A percentile compares a stretch with the other conserved stretches of the same genome.
phyloP scores from a whole-genome alignment of 2,113 vertebrate genomes.

The Sprattus sprattus region DNA sequence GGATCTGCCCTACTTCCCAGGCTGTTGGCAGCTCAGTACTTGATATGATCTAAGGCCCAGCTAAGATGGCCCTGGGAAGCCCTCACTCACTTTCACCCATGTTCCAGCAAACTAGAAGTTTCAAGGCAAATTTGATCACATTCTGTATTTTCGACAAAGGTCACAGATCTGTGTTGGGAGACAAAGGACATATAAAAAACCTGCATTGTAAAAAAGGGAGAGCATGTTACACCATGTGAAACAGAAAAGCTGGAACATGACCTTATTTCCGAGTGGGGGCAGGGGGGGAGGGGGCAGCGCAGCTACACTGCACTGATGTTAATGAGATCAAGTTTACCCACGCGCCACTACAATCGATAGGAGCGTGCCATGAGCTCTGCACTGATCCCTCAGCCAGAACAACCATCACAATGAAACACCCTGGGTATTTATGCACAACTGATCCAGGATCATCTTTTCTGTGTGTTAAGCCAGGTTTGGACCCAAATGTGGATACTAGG shows the following conservation, averaged over 20 bases:
- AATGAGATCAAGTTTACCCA: conserved; percentile 35
- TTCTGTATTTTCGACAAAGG: background rate
- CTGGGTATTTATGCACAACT: background rate
- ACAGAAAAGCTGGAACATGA: background rate
- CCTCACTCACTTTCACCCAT: background rate
- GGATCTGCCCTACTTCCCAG: conserved; percentile 38
- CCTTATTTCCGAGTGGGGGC: background rate
- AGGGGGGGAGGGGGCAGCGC: background rate
- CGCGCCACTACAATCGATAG: conserved; percentile 25
- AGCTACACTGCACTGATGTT: conserved; percentile 15
- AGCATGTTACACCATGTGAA: background rate
- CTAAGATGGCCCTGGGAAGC: background rate
- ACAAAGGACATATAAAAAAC: background rate
- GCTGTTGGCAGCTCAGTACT: background rate
- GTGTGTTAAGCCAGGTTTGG: background rate
- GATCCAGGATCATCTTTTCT: conserved; percentile 3
- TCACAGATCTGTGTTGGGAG: background rate
- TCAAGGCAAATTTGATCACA: no score
- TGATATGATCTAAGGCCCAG: background rate
- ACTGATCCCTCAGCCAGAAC: background rate
- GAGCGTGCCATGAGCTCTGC: conserved; percentile 17
- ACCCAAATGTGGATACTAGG: background rate
- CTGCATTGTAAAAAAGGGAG: background rate
- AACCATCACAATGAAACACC: background rate
- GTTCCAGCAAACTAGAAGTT: background rate